These are phyloP conservation scores for Ceratina japonica DNA, from an alignment of 1,140 invertebrate genomes.

Conservation along the genomic window DNA sequence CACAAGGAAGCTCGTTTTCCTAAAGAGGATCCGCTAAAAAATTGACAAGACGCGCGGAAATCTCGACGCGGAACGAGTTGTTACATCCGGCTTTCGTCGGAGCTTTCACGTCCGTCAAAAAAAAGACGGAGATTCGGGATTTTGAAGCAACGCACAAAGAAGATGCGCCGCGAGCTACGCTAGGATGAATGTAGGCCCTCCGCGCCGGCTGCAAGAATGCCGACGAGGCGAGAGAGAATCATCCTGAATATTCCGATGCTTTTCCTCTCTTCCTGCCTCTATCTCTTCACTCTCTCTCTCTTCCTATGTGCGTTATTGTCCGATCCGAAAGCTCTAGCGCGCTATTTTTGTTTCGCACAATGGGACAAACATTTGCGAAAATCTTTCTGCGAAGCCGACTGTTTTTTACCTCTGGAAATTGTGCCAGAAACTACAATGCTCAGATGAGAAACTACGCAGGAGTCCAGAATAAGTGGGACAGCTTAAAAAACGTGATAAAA, in stretches of 20 bases:
- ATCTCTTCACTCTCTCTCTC: no score
- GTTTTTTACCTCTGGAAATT: no score
- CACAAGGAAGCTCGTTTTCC: background rate
- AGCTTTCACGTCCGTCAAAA: constrained; percentile 49
- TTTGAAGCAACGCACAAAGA: constrained; percentile 40
- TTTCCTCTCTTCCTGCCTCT: background rate
- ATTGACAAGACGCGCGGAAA: constrained; percentile 52
- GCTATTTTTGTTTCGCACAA: background rate
- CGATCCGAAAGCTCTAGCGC: background rate
- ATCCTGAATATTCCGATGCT: background rate
- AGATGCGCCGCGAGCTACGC: constrained; percentile 33
- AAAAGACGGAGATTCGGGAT: constrained; percentile 39
- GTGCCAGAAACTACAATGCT: no score
- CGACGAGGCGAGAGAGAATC: constrained; percentile 1
- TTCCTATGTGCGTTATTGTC: background rate
- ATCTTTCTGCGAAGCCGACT: background rate
- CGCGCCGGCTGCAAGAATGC: constrained; percentile 1
- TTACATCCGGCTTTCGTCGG: constrained; percentile 46
- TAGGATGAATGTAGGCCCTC: constrained; percentile 30
- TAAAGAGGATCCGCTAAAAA: constrained; percentile 33
- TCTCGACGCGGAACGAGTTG: constrained; percentile 28
- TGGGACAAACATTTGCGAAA: background rate
- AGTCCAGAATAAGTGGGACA: no score
- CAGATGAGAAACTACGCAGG: no score
- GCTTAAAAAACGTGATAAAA: no score